These are phyloP conservation scores for Glomeris marginata DNA, from an alignment of 2,888 invertebrate species.

Conservation along the genomic window DNA sequence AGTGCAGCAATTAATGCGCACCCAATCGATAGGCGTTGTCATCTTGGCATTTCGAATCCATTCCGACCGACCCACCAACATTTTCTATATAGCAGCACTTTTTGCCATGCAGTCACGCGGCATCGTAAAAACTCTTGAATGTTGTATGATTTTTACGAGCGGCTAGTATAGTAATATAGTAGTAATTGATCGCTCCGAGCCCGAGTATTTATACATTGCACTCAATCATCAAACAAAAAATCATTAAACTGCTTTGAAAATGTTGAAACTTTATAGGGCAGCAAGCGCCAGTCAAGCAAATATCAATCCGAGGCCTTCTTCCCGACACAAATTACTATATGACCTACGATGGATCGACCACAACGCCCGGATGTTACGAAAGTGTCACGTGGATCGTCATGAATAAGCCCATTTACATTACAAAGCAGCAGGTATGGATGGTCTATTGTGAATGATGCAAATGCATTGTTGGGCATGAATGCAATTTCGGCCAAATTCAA, in stretches of 20 bases:
- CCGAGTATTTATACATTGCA: background rate
- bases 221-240: background rate
- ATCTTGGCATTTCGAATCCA: background rate
- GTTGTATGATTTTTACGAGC: too few species aligned
- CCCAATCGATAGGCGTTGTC: background rate
- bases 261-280: constrained; percentile 44
- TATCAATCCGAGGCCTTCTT: constrained; percentile 73
- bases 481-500: too few species aligned
- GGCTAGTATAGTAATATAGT: too few species aligned
- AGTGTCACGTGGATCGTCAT: constrained; percentile 97
- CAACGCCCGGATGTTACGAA: constrained; percentile 94
- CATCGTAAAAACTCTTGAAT: too few species aligned
- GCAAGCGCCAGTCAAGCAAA: constrained; percentile 63
- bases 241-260: background rate
- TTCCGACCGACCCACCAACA: background rate
- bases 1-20: background rate
- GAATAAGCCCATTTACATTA: constrained; percentile 96
- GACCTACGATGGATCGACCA: constrained; percentile 96
- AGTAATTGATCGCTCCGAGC: background rate
- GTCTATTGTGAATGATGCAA: background rate
- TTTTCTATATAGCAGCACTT: background rate
- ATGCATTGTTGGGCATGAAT: background rate
- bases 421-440: constrained; percentile 73
- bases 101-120: background rate
- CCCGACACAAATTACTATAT: constrained; percentile 93